A percentile compares a stretch with the other conserved stretches of the same genome.
Conservation (phyloP, 2,888 invertebrate species). For the Andrena praecox region DNA sequence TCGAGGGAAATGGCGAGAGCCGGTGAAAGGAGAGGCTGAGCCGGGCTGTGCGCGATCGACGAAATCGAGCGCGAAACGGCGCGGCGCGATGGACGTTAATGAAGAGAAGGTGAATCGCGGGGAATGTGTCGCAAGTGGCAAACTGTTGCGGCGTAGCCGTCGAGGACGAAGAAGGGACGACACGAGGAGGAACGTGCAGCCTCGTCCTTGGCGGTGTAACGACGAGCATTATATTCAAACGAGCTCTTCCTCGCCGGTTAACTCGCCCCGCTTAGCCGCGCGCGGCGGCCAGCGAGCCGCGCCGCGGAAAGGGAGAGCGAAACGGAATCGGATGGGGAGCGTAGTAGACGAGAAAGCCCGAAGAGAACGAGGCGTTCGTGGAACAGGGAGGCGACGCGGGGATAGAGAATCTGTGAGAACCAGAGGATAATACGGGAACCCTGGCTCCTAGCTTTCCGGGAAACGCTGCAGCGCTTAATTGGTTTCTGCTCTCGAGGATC, state of each 20-base stretch:
- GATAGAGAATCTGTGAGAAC: conserved; percentile 64
- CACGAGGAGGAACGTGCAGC: conserved; percentile 35
- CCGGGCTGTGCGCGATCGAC: conserved; percentile 21
- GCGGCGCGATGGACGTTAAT: conserved; percentile 54
- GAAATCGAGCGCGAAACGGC: conserved; percentile 51
- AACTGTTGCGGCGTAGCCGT: conserved; percentile 64
- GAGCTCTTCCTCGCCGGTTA: conserved; percentile 54
- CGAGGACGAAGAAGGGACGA: conserved; percentile 49
- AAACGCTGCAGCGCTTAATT: conserved; percentile 67
- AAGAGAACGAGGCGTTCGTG: conserved; percentile 2
- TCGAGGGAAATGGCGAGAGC: not conserved
- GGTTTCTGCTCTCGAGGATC: conserved; percentile 65
- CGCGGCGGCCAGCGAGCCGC: conserved; percentile 31
- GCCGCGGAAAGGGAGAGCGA: conserved; percentile 24
- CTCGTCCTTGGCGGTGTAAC: conserved; percentile 54
- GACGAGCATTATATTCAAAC: conserved; percentile 64
- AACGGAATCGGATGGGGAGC: not conserved
- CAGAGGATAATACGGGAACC: conserved; percentile 58
- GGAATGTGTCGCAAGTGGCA: conserved; percentile 66
- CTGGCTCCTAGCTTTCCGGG: conserved; percentile 63
- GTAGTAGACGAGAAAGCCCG: not conserved
- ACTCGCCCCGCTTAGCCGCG: conserved; percentile 21
- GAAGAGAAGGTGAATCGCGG: conserved; percentile 57
- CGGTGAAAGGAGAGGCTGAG: conserved; percentile 27
- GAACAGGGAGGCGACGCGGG: not conserved